Percentiles rank a stretch among this genome's conserved stretches.
These are phyloP conservation scores for Osmerus mordax DNA, from an alignment of 2,113 vertebrate species.

Conservation along the genomic window DNA sequence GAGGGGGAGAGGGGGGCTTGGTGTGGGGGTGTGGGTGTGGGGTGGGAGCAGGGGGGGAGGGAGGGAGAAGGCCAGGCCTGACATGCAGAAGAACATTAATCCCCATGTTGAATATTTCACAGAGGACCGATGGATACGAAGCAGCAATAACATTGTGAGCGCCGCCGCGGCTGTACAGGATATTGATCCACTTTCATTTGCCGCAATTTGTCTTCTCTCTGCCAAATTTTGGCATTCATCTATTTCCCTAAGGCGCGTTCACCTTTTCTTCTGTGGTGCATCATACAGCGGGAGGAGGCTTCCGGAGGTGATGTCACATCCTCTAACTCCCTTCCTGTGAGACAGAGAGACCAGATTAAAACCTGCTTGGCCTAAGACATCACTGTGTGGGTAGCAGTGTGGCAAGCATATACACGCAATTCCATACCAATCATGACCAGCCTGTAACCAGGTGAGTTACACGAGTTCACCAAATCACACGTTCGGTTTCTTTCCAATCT, in stretches of 20 bases:
- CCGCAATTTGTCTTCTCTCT: not conserved
- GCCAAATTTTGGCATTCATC: slow-evolving; percentile 10
- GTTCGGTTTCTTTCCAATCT: no score
- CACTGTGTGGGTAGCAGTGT: no score
- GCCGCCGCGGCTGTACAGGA: not conserved
- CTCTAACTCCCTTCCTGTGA: no score
- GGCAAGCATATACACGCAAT: no score
- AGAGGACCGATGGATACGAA: slow-evolving; percentile 23
- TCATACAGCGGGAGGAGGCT: no score
- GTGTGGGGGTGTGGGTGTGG: not conserved
- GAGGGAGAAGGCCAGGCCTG: not conserved
- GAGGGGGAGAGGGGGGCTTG: not conserved
- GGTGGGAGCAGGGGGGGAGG: no score
- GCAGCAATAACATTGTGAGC: not conserved
- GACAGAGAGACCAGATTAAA: no score
- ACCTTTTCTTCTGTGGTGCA: not conserved
- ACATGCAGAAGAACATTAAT: slow-evolving; percentile 13
- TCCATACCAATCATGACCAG: no score
- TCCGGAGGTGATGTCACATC: no score
- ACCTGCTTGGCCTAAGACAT: no score
- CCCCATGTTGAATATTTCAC: slow-evolving; percentile 16
- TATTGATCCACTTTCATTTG: not conserved
- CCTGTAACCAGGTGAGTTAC: no score
- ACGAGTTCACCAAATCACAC: no score
- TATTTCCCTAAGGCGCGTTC: not conserved